Conservation (phyloP, 2,113 vertebrate species). For the Notothenia coriiceps region DNA sequence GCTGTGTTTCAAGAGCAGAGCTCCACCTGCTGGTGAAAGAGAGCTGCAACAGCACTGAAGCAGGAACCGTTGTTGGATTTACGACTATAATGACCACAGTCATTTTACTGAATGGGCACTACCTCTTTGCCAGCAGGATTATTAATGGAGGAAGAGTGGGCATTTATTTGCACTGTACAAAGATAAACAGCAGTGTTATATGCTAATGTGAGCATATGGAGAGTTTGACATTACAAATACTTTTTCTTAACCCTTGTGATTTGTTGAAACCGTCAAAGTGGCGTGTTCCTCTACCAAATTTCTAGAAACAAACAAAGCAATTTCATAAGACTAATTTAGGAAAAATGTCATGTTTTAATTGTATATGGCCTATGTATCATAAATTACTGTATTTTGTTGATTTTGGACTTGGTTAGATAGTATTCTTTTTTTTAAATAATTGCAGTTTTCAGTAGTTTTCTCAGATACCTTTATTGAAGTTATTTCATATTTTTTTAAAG, state of each 20-base stretch:
- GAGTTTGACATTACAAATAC: constrained; percentile 4
- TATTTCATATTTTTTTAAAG: background rate
- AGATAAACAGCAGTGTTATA: constrained; percentile 33
- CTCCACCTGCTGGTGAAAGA: constrained; percentile 70
- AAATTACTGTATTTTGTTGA: background rate
- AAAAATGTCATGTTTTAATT: background rate
- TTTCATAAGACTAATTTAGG: background rate
- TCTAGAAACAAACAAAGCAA: too few species aligned
- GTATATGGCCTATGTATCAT: background rate
- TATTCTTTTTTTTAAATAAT: background rate
- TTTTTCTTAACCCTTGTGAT: constrained; percentile 11
- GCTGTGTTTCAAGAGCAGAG: constrained; percentile 58
- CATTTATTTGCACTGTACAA: constrained; percentile 23
- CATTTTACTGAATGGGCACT: constrained; percentile 33
- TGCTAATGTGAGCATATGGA: constrained; percentile 35
- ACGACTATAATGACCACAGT: constrained; percentile 34
- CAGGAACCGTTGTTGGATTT: constrained; percentile 26
- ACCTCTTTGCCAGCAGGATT: constrained; percentile 42
- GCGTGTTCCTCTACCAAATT: background rate
- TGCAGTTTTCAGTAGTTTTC: background rate
- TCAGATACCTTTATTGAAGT: background rate
- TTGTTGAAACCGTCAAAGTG: background rate
- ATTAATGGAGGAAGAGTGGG: constrained; percentile 35
- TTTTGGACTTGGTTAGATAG: background rate
- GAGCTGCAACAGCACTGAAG: background rate